Evolutionary conservation across 2,113 vertebrate genomes (phyloP), one percentile per base, ranked within the genome.

Genomic region (Dasypus novemcinctus): DNA sequence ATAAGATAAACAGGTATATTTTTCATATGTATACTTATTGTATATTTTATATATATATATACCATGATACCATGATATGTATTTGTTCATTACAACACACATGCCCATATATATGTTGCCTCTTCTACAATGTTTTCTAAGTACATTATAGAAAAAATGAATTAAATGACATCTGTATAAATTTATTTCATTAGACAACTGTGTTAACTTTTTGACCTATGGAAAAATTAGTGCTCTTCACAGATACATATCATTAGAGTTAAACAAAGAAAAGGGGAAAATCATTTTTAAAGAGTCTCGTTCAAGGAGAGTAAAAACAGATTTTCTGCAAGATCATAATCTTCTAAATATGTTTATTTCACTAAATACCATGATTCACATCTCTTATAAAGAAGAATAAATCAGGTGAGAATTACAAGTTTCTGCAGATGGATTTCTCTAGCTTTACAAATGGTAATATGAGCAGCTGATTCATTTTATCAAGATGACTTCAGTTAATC

Each of bases 311-410:
- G 3, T 61, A 54, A 27, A 78, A 90, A 52, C 29, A 96, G 38
- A 94, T 23, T 59, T 71, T 96, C 74, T 87, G 33, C 43, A 98
- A 96, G n/a, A 94, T 17, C 4, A 59, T 79, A 92, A 86, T 95
- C 38, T 87, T 94, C 96, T 93, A 96, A 93, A 97, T 84, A 94
- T 92, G 52, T 91, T 97, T 96, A 90, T 94, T 97, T 96, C 78
- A 96, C 85, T 88, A 97, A 97, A 38, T 91, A 82, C 52, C 69
- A 41, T 88, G 81, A 97, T 91, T 75, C 87, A 91, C 25, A 66
- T 95, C 94, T 97, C 96, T 92, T 97, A 94, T 95, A 98, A 98
- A 97, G 59, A 98, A 97, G 88, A 89, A 93, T 87, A 97, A 98
- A 97, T 98, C 94, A 92, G 20, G 84, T 97, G 84, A 97, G 97